Evolutionary conservation across 2,113 vertebrate genomes (phyloP), one percentile per base, ranked within the genome.

Genomic region (Leptosomus discolor): DNA sequence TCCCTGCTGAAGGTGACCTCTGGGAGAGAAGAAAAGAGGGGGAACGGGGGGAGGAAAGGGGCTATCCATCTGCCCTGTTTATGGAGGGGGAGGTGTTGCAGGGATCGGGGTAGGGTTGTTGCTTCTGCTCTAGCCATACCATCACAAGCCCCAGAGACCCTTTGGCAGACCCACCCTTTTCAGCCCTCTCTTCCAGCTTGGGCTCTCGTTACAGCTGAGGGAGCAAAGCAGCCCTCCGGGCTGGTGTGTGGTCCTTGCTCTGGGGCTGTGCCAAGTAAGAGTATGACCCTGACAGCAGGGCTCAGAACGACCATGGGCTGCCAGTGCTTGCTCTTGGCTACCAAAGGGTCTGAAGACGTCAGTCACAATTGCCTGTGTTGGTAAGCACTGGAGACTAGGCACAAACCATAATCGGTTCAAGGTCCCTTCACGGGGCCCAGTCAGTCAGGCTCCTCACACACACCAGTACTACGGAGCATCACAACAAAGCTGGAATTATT

Each of bases 1-100:
- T 58, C 30, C 54, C 56, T 2, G 65, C 86, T 92, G 86, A 96
- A 97, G 96, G 97, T 97, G 61, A 97, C 95, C 96, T 64, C 75
- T 23, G 8, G 65, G 11, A 39, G 50, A 41, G 48, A 16, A 16
- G 53, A 18, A 45, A 36, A 60, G 15, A 60, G 45, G 34, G 41
- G 51, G 4, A 37, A 11, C 1, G 1, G 7, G 3, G 20, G n/a
- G 15, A 60, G 30, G 39, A 34, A 41, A 24, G 14, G 29, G 8
- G 36, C 32, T 57, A 5, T 26, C 39, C 53, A 12, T 15, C 69
- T 60, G 3, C n/a, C 29, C 5, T 2, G 3, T 23, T 46, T 48
- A 11, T 29, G 19, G 78, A 77, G 30, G 5, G 12, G 46, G 19
- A 26, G 5, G 48, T 12, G 32, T 65, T 29, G 8, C 48, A 32